Evolutionary conservation across 2,888 invertebrate species (phyloP), one percentile per base, ranked within the genome.

Genomic region (Brachyptera risi): DNA sequence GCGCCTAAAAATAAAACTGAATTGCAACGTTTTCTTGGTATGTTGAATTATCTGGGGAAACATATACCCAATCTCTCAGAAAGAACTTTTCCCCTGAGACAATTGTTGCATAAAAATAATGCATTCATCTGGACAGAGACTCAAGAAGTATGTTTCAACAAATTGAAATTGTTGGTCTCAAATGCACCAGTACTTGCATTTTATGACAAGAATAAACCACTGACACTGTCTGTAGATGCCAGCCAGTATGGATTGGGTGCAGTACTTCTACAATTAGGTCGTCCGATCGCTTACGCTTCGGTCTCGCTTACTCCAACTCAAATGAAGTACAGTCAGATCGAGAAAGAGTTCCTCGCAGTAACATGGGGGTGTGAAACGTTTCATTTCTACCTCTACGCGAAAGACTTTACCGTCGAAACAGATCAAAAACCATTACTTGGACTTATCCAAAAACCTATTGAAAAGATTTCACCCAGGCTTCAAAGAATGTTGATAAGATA

Each of bases 161-260:
- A 56, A 26, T 23, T 58, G 42, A 60, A 60, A 40, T 23, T n/a
- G 38, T 17, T 42, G 9, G 27, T 58, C 21, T 21, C 40, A 7
- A 49, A 19, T 7, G 58, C 61, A 13, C 50, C 61, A 21, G 38
- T 49, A 21, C 49, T 61, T 35, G n/a, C 47, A 9, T 49, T 38
- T 56, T 60, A 56, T 60, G 61, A 66, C 58, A 56, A 47, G 13
- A 51, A 51, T 9, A 57, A 62, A 26, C 37, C 62, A 58, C 59
- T 59, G 38, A 60, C 59, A 7, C 47, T 67, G 27, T 63, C 65
- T 23, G 66, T 67, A 11, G 65, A 67, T 58, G 65, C 67, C 1
- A 61, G 65, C 35, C 62, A 61, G 23, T 63, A 60, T 59, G 66
- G 67, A 9, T 27, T 67, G 13, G 66, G 66, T 19, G 67, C 65